Conservation (phyloP, 2,113 vertebrate species). For the Archilochus colubris region DNA sequence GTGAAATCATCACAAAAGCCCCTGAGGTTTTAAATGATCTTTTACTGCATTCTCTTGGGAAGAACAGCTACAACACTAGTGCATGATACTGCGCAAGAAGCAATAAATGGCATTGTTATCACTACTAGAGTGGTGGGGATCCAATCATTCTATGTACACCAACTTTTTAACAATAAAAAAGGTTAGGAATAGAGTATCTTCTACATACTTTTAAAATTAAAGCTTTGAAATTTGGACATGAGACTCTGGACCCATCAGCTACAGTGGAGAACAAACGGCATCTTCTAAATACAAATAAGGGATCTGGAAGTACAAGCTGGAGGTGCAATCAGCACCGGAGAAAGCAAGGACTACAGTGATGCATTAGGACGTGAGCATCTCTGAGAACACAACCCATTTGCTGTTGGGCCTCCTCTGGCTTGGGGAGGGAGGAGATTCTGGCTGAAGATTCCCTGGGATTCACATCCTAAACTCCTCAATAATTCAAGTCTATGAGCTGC, state of each 20-base stretch:
- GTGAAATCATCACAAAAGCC: conserved; percentile 13
- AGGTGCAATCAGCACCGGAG: background rate
- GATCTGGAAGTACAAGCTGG: background rate
- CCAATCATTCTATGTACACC: background rate
- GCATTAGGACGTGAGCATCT: background rate
- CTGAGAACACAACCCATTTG: rapidly evolving
- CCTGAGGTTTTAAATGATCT: background rate
- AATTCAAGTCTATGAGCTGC: background rate
- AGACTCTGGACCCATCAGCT: background rate
- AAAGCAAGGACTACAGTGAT: background rate
- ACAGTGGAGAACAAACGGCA: background rate
- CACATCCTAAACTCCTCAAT: background rate
- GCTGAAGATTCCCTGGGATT: background rate
- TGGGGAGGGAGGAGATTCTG: background rate
- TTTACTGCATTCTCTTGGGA: background rate
- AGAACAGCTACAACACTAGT: background rate
- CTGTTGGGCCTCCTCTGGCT: background rate
- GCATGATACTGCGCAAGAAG: background rate
- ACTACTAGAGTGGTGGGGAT: background rate
- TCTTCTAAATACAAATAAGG: background rate
- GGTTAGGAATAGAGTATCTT: background rate
- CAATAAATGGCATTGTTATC: background rate
- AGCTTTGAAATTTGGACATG: background rate
- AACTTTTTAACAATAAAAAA: background rate
- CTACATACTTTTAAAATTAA: background rate